Percentiles rank a stretch among this genome's conserved stretches.
Evolutionary conservation across 2,888 invertebrate genomes (phyloP).

Genomic region (Platycnemis pennipes): DNA sequence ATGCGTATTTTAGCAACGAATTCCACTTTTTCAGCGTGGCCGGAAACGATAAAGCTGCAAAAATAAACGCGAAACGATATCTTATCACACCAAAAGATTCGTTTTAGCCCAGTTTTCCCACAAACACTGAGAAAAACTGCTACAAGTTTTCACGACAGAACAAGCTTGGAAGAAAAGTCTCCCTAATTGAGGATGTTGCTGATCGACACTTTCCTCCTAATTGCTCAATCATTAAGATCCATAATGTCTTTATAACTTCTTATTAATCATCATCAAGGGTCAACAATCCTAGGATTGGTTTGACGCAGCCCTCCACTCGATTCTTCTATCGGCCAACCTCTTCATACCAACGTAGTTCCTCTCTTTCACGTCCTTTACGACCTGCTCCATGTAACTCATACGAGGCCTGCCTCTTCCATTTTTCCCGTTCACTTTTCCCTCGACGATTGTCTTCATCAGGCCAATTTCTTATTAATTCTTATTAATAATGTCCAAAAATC

Average conservation of each 20-base stretch:
- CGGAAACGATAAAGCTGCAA: not conserved
- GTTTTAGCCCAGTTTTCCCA: not conserved
- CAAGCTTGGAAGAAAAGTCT: not conserved
- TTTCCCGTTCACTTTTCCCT: no score
- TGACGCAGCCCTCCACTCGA: no score
- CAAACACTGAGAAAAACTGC: not conserved
- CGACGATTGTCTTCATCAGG: no score
- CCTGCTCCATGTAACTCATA: no score
- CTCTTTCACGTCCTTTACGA: no score
- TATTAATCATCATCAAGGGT: not conserved
- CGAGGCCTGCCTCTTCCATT: no score
- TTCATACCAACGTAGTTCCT: no score
- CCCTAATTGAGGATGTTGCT: not conserved
- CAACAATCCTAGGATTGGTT: not conserved
- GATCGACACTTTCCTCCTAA: not conserved
- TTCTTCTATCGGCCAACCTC: no score
- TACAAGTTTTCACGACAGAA: not conserved
- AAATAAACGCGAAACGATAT: constrained; percentile 12
- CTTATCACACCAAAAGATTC: not conserved
- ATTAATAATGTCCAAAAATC: no score
- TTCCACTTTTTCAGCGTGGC: not conserved
- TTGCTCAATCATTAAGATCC: not conserved
- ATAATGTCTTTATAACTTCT: not conserved
- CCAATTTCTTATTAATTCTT: no score
- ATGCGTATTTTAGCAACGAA: not conserved